Base-by-base conservation (phyloP, 2,113 vertebrate genomes). In the Malurus alboscapulatus region DNA sequence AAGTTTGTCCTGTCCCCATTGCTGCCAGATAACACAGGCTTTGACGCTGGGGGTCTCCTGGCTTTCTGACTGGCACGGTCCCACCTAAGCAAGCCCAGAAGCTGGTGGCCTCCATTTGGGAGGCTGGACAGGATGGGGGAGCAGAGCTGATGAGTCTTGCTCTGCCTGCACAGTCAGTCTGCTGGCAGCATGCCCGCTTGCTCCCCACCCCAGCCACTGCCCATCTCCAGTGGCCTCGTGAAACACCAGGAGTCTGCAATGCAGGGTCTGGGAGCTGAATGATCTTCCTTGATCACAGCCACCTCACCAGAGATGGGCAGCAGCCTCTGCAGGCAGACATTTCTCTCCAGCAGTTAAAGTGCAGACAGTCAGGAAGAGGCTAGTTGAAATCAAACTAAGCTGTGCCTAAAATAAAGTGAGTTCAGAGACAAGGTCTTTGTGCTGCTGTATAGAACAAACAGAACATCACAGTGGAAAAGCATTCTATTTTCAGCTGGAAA, bases 151-250 rank as follows among this genome's bases (percentile, higher is more conserved):
- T 59, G 72, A 66, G 29, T 32, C 2, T 3, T 26, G 24, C 44
- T 17, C 59, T 71, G 16, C 42, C 44, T 29, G 48, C 34, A 63
- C 16, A 47, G 44, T 6, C 36, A 44, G 26, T 21, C 48, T 78
- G 29, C 24, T 58, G 55, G 12, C 51, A 85, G 11, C 7, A 4
- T 27, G 5, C 14, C n/a, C 0, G 0, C 29, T 25, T 45, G 21
- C 18, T 84, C 45, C 55, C 13, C 61, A 9, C 6, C 12, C 12
- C 50, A 30, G 25, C 7, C 25, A 22, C 2, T 22, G 7, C 65
- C 36, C 14, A 5, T 27, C 44, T 88, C 25, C 26, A 0, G 1
- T 1, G 4, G 18, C 44, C n/a, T 61, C 5, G 0, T 7, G 32
- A 86, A 76, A 27, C 5, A 12, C 18, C 36, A 80, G 29, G 22